These are phyloP conservation scores for Chydorus sphaericus DNA, from an alignment of 2,888 invertebrate genomes.

Conservation along the genomic window DNA sequence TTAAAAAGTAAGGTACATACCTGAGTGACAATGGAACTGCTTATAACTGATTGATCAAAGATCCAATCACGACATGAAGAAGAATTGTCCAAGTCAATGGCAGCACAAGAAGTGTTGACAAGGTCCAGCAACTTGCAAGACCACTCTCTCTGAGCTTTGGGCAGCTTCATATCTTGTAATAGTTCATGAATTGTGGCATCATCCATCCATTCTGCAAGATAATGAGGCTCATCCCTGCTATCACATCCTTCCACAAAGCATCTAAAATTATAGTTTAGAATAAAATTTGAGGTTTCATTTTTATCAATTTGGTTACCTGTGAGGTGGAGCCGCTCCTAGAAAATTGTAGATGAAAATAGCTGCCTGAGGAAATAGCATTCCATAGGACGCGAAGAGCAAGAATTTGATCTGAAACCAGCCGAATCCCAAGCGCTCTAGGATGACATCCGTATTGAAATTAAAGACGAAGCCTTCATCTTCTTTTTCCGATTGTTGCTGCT, in stretches of 20 bases:
- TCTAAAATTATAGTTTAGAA: constrained; percentile 25
- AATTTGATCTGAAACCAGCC: constrained; percentile 1
- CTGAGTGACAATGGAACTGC: constrained; percentile 42
- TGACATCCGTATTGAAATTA: constrained; percentile 7
- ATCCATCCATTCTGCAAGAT: constrained; percentile 32
- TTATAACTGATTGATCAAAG: constrained; percentile 30
- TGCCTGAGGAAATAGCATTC: neutral
- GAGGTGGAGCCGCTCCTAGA: neutral
- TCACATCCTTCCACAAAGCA: constrained; percentile 42
- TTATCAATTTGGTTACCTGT: constrained; percentile 4
- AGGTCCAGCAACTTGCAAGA: neutral
- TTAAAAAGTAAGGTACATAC: constrained; percentile 25
- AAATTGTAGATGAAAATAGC: constrained; percentile 7
- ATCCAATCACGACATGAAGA: constrained; percentile 38
- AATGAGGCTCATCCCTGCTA: constrained; percentile 25
- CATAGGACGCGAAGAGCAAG: neutral
- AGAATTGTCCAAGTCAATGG: constrained; percentile 24
- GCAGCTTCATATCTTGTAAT: neutral
- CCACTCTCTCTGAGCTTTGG: no score
- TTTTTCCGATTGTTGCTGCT: no score
- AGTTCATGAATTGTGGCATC: constrained; percentile 16
- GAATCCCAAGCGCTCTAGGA: neutral
- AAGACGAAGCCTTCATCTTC: no score
- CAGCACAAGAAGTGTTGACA: neutral
- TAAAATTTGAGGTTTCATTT: no score